phyloP scores from a whole-genome alignment of 1,140 invertebrate species.

The Berghia stephanieae region DNA sequence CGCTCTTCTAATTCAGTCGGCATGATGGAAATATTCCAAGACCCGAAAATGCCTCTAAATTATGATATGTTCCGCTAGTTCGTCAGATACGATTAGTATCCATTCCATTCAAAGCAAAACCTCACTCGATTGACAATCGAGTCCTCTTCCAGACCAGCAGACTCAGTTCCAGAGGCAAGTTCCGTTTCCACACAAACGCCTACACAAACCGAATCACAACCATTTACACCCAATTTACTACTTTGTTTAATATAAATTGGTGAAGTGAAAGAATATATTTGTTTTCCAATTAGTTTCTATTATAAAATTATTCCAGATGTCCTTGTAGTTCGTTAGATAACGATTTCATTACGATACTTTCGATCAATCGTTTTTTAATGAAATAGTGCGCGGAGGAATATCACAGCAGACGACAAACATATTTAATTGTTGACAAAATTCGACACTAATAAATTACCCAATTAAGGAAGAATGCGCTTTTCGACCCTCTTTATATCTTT shows the following conservation, averaged over 20 bases:
- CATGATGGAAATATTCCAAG: too few species aligned
- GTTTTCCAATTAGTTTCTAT: not conserved
- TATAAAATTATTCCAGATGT: not conserved
- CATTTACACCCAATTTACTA: conserved; percentile 22
- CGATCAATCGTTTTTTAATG: not conserved
- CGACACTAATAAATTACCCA: too few species aligned
- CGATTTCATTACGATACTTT: not conserved
- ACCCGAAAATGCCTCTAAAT: too few species aligned
- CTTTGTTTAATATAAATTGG: too few species aligned
- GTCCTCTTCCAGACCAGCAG: not conserved
- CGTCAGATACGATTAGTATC: not conserved
- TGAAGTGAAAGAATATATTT: too few species aligned
- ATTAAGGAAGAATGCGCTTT: too few species aligned
- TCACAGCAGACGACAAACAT: too few species aligned
- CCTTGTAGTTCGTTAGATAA: not conserved
- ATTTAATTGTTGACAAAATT: too few species aligned
- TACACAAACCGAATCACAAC: conserved; percentile 25
- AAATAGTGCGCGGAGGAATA: too few species aligned
- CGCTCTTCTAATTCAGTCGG: conserved; percentile 71
- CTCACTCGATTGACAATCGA: too few species aligned
- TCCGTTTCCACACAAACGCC: conserved; percentile 36
- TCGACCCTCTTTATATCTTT: not conserved
- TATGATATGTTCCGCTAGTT: not conserved
- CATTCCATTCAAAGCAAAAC: not conserved
- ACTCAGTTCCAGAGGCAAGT: not conserved